Conservation (phyloP, 2,113 vertebrate genomes). For the Anseranas semipalmata region DNA sequence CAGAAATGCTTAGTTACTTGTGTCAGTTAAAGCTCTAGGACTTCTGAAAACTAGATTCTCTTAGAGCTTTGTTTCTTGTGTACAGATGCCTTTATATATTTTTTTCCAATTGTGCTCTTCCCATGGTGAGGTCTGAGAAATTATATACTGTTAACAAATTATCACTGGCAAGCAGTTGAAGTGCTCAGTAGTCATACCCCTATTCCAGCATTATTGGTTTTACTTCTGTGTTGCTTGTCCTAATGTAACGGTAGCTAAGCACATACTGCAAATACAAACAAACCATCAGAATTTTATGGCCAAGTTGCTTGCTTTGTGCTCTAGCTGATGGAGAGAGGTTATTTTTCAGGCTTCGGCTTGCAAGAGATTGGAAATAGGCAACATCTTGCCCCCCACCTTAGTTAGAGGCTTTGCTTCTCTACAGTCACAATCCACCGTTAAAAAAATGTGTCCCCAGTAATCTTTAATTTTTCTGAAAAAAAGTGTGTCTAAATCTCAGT, state of each 20-base stretch:
- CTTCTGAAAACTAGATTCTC: not conserved
- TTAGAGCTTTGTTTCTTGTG: not conserved
- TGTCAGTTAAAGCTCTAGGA: not conserved
- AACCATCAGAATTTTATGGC: not conserved
- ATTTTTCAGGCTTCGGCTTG: not conserved
- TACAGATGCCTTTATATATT: not conserved
- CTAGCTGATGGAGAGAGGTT: not conserved
- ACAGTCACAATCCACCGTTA: not conserved
- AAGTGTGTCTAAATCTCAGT: not conserved
- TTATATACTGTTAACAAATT: not conserved
- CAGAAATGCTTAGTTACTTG: not conserved
- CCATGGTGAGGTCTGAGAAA: not conserved
- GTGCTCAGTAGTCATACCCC: not conserved
- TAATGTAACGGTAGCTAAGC: constrained; percentile 19
- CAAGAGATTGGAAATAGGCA: not conserved
- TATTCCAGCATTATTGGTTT: not conserved
- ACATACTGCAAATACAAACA: not conserved
- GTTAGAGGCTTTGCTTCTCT: not conserved
- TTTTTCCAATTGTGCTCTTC: not conserved
- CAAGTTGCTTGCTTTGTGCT: not conserved
- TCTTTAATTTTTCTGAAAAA: not conserved
- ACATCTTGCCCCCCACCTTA: not conserved
- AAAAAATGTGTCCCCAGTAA: not conserved
- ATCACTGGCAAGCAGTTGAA: not conserved
- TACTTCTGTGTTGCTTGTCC: not conserved